Percentiles rank a stretch among this genome's conserved stretches.
These are phyloP conservation scores for Rhincodon typus DNA, from an alignment of 2,797 vertebrate species.

Conservation along the genomic window DNA sequence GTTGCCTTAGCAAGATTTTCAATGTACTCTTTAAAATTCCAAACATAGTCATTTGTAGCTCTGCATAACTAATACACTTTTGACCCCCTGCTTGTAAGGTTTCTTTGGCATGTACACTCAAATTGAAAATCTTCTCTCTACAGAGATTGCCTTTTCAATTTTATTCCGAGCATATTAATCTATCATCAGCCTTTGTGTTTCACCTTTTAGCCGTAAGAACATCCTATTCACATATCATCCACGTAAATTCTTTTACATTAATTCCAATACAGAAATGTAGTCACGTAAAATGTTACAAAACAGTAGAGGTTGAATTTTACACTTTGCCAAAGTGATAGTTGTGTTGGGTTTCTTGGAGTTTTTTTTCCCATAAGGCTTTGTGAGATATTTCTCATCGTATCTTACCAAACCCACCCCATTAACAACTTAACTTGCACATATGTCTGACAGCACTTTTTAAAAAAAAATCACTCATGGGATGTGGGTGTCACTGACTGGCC, in stretches of 20 bases:
- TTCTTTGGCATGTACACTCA: not conserved
- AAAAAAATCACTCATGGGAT: too few relatives aligned
- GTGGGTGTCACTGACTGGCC: too few relatives aligned
- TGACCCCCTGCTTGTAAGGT: not conserved
- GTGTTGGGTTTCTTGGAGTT: too few relatives aligned
- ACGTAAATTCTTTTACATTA: not conserved
- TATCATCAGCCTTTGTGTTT: not conserved
- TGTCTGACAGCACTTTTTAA: too few relatives aligned
- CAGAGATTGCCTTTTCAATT: not conserved
- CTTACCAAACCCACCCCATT: too few relatives aligned
- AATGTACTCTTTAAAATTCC: not conserved
- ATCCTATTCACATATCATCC: conserved; percentile 2
- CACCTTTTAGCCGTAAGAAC: not conserved
- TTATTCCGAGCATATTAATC: not conserved
- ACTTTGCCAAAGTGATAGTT: too few relatives aligned
- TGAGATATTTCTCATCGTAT: too few relatives aligned
- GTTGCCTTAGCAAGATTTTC: conserved; percentile 1
- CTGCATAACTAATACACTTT: conserved; percentile 10
- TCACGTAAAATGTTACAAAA: not conserved
- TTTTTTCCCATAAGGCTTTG: too few relatives aligned
- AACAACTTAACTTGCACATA: too few relatives aligned
- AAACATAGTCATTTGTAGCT: not conserved
- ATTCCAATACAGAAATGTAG: not conserved
- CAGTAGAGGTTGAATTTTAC: too few relatives aligned
- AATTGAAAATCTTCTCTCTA: conserved; percentile 13